A percentile compares a stretch with the other conserved stretches of the same genome.
These are phyloP conservation scores for Steinernema feltiae DNA, from an alignment of 1,140 invertebrate genomes.

Conservation along the genomic window DNA sequence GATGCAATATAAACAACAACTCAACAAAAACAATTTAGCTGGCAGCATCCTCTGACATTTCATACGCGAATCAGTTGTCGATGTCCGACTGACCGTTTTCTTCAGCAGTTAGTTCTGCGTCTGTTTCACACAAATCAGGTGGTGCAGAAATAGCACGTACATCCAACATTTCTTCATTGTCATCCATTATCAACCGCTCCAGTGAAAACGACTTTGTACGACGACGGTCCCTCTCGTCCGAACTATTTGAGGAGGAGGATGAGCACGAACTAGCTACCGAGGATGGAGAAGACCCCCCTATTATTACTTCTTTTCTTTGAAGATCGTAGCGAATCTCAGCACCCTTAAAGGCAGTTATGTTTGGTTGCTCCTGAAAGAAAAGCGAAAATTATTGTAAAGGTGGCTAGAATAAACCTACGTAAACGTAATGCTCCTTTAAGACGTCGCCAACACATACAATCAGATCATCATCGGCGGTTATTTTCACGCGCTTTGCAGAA, in stretches of 20 bases:
- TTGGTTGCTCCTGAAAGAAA: slow-evolving; percentile 19
- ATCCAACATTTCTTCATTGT: too few species aligned
- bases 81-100: too few species aligned
- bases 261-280: background rate
- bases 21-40: too few species aligned
- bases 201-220: too few species aligned
- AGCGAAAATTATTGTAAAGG: background rate
- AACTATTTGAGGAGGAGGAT: too few species aligned
- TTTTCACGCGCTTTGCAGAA: background rate
- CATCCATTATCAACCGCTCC: too few species aligned
- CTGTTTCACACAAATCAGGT: too few species aligned
- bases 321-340: slow-evolving; percentile 28
- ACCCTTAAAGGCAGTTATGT: slow-evolving; percentile 25
- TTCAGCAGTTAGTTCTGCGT: too few species aligned
- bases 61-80: too few species aligned
- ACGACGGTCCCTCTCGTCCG: too few species aligned
- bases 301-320: background rate
- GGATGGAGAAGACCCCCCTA: background rate
- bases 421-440: background rate
- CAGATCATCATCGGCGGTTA: slow-evolving; percentile 20
- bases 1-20: background rate
- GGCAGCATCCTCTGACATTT: too few species aligned
- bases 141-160: too few species aligned
- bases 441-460: slow-evolving; percentile 3
- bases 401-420: background rate